A percentile compares a stretch with the other conserved stretches of the same genome.
Conservation (phyloP, 2,113 vertebrate genomes). For the Mirza zaza region DNA sequence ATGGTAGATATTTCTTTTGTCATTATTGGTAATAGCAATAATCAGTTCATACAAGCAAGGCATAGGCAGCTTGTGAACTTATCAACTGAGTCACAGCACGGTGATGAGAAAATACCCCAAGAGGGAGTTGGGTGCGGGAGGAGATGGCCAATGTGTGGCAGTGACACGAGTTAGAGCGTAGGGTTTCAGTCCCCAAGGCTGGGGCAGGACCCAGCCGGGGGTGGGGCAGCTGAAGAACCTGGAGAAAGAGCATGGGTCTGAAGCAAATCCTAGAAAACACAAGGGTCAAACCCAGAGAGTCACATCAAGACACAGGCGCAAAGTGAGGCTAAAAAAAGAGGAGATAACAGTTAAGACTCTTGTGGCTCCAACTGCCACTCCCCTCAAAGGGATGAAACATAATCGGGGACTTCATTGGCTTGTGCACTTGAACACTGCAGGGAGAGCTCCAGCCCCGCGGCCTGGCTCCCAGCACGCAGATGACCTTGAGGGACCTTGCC, state of each 20-base stretch:
- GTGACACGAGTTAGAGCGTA: not conserved
- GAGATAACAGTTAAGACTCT: not conserved
- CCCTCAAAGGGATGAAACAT: not conserved
- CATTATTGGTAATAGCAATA: not conserved
- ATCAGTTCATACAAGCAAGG: not conserved
- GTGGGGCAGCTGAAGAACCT: not conserved
- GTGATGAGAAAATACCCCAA: not conserved
- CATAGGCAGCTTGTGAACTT: not conserved
- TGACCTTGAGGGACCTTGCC: not conserved
- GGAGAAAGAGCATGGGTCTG: not conserved
- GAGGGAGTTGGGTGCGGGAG: not conserved
- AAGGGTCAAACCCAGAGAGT: not conserved
- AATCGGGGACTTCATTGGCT: not conserved
- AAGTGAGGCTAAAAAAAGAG: not conserved
- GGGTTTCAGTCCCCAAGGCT: not conserved
- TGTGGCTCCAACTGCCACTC: not conserved
- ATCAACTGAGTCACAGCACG: not conserved
- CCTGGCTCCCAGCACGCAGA: not conserved
- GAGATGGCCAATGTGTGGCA: not conserved
- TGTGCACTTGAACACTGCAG: not conserved
- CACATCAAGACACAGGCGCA: not conserved
- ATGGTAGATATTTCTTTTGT: not conserved
- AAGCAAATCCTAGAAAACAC: not conserved
- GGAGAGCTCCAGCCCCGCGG: not conserved
- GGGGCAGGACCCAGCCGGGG: not conserved